Conservation (phyloP, 1,140 invertebrate species). For the Probaryconus sp. region DNA sequence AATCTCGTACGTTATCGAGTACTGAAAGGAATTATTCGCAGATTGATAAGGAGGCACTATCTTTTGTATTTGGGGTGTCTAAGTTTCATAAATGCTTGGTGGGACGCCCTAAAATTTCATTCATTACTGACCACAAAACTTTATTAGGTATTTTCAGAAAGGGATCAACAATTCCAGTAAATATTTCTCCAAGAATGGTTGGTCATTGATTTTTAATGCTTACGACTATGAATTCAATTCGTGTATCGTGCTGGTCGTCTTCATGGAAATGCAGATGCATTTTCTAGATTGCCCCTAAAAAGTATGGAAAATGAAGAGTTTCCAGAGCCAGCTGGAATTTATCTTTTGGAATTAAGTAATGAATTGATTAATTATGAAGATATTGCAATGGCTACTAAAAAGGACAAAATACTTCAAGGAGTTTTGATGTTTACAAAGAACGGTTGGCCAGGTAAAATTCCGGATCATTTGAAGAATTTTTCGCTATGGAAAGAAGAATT, state of each 20-base stretch:
- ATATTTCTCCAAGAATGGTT: conserved; percentile 44
- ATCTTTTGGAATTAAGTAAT: background rate
- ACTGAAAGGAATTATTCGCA: too few relatives aligned
- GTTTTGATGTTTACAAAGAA: background rate
- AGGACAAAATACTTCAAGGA: background rate
- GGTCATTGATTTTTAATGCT: conserved; percentile 38
- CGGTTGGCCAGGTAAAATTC: conserved; percentile 11
- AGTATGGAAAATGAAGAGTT: background rate
- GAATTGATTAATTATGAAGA: too few relatives aligned
- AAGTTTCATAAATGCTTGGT: background rate
- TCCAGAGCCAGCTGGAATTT: background rate
- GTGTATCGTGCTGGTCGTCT: conserved; percentile 30
- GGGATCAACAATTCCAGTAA: background rate
- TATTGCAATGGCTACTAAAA: background rate
- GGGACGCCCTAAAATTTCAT: background rate
- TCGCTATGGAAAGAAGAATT: background rate
- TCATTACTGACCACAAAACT: conserved; percentile 51
- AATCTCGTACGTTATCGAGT: too few relatives aligned
- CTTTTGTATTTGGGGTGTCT: too few relatives aligned
- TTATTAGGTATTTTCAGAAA: conserved; percentile 32
- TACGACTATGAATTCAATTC: conserved; percentile 54
- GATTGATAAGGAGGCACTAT: too few relatives aligned
- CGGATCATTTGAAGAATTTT: too few relatives aligned
- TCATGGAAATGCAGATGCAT: conserved; percentile 31
- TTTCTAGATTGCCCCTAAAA: conserved; percentile 1